phyloP scores from a whole-genome alignment of 2,888 invertebrate genomes.

The Thereva unica region DNA sequence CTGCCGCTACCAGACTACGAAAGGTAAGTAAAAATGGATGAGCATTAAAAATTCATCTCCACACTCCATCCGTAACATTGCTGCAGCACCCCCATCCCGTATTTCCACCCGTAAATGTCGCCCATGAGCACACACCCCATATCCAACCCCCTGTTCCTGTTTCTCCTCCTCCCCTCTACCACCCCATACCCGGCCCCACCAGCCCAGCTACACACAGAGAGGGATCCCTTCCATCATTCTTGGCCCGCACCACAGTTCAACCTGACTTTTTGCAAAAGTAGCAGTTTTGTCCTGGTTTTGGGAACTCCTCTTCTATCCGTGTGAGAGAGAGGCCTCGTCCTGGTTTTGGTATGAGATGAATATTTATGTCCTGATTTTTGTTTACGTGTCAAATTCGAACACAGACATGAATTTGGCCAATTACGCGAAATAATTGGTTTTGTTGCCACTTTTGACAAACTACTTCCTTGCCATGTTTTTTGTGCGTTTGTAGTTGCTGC shows the following conservation, averaged over 20 bases:
- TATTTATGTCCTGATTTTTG: slow-evolving; percentile 35
- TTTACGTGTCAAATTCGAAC: slow-evolving; percentile 27
- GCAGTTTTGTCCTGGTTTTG: slow-evolving; percentile 23
- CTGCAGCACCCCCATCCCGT: background rate
- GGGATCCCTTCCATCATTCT: background rate
- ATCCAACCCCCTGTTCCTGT: background rate
- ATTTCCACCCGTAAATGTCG: slow-evolving; percentile 5
- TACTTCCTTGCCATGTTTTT: background rate
- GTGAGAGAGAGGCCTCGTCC: slow-evolving; percentile 10
- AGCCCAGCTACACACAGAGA: background rate
- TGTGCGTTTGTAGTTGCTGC: background rate
- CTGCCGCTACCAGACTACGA: slow-evolving; percentile 58
- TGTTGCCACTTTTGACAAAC: slow-evolving; percentile 7
- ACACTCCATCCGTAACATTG: slow-evolving; percentile 16
- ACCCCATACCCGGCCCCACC: slow-evolving; percentile 13
- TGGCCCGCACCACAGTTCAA: background rate
- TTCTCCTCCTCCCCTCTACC: background rate
- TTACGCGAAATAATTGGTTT: slow-evolving; percentile 37
- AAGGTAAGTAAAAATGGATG: slow-evolving; percentile 50
- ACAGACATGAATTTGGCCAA: slow-evolving; percentile 35
- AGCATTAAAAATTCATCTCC: slow-evolving; percentile 36
- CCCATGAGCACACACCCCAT: background rate
- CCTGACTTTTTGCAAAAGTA: slow-evolving; percentile 15
- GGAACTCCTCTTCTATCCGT: background rate
- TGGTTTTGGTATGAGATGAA: slow-evolving; percentile 27